A percentile compares a stretch with the other conserved stretches of the same genome.
Conservation (phyloP, 1,140 invertebrate species). For the Coelopa frigida region DNA sequence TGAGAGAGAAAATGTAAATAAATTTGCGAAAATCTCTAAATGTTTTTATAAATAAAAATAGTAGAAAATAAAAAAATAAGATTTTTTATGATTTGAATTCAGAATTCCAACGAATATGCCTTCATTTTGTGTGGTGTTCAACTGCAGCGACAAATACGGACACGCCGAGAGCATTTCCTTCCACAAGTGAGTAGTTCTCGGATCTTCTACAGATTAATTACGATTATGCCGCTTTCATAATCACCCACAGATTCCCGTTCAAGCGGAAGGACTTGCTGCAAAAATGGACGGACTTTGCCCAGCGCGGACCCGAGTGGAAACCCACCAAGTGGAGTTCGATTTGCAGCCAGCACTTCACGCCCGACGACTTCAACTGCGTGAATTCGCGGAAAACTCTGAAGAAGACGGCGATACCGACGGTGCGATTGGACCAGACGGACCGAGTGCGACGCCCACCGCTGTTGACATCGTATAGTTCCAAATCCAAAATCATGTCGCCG, state of each 20-base stretch:
- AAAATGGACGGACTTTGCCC: conserved; percentile 35
- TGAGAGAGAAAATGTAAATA: too few species aligned
- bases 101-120: conserved; percentile 24
- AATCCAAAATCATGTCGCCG: too few species aligned
- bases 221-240: background rate
- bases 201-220: background rate
- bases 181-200: conserved; percentile 25
- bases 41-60: too few species aligned
- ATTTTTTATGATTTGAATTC: too few species aligned
- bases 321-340: conserved; percentile 39
- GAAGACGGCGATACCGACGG: conserved; percentile 33
- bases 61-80: too few species aligned
- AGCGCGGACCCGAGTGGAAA: conserved; percentile 28
- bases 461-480: too few species aligned
- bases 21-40: too few species aligned
- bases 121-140: conserved; percentile 36
- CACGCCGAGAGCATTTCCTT: conserved; percentile 38
- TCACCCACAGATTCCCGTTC: conserved; percentile 30
- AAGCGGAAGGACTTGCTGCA: conserved; percentile 32
- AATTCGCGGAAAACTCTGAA: conserved; percentile 33
- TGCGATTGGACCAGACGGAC: conserved; percentile 2
- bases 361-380: conserved; percentile 30
- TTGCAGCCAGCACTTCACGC: conserved; percentile 34
- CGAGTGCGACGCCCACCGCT: too few species aligned
- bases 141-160: conserved; percentile 40